A percentile compares a stretch with the other conserved stretches of the same genome.
phyloP scores from a whole-genome alignment of 2,888 invertebrate genomes.

The Melolontha melolontha region DNA sequence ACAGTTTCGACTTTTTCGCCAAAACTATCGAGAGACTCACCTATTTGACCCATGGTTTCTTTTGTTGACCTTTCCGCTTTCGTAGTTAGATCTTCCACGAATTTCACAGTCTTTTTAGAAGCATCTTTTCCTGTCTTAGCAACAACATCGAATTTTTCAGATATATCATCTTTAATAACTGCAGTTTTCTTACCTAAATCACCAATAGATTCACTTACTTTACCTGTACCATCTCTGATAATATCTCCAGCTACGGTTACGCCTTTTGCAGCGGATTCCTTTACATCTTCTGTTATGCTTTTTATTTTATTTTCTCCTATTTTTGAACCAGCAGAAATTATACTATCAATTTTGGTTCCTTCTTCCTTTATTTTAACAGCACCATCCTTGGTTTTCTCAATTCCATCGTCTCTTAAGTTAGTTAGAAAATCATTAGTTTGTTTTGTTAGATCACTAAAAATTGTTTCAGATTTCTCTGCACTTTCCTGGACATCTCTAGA shows the following conservation, averaged over 20 bases:
- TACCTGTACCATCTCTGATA: conserved; percentile 19
- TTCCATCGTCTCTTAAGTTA: background rate
- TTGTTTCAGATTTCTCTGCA: background rate
- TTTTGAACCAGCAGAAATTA: conserved; percentile 4
- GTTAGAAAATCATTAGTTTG: too few relatives aligned
- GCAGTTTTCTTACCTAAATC: conserved; percentile 44
- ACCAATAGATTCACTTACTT: conserved; percentile 35
- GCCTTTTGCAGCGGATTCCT: conserved; percentile 29
- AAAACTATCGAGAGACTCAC: too few relatives aligned
- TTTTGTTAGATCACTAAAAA: too few relatives aligned
- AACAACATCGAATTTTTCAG: conserved; percentile 36
- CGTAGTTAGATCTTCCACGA: conserved; percentile 2
- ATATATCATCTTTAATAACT: conserved; percentile 14
- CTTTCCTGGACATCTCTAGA: conserved; percentile 26
- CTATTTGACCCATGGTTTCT: too few relatives aligned
- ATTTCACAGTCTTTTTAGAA: conserved; percentile 22
- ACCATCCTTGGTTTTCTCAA: conserved; percentile 33
- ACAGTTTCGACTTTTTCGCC: background rate
- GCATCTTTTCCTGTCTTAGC: conserved; percentile 30
- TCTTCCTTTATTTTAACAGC: conserved; percentile 32
- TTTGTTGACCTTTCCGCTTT: too few relatives aligned
- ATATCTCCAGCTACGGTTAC: conserved; percentile 41
- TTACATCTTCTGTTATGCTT: conserved; percentile 6
- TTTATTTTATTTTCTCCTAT: conserved; percentile 32
- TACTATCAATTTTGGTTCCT: conserved; percentile 7